Percentiles rank a stretch among this genome's conserved stretches.
Evolutionary conservation across 1,140 invertebrate species (phyloP).

Genomic region (Polyergus mexicanus): DNA sequence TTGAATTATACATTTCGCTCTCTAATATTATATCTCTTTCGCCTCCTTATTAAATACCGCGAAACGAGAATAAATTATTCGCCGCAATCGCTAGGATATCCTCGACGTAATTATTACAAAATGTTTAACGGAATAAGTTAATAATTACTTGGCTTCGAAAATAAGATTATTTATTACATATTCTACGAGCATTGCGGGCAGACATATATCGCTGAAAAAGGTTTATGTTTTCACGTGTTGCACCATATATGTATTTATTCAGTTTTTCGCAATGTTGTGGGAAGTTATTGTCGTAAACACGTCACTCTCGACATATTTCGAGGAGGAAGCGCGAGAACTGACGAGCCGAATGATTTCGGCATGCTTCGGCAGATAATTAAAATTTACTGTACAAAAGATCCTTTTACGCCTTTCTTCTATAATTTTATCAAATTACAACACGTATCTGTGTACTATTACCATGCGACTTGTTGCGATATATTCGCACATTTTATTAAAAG

Average conservation of each 20-base stretch:
- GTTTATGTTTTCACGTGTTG: conserved; percentile 25
- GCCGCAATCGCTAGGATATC: background rate
- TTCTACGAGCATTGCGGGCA: background rate
- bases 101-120: conserved; percentile 4
- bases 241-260: conserved; percentile 4
- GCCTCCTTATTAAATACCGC: background rate
- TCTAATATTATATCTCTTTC: background rate
- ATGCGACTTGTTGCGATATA: background rate
- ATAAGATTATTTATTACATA: too few relatives aligned
- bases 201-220: background rate
- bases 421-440: conserved; percentile 8
- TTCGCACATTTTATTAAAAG: background rate
- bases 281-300: conserved; percentile 54
- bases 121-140: conserved; percentile 6
- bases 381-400: conserved; percentile 37
- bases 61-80: conserved; percentile 1
- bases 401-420: background rate
- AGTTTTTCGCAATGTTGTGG: conserved; percentile 57
- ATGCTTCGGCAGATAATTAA: conserved; percentile 55
- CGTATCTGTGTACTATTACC: background rate
- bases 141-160: conserved; percentile 10
- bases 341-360: conserved; percentile 61
- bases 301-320: conserved; percentile 29
- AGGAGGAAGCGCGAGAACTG: conserved; percentile 47
- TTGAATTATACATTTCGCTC: background rate